Evolutionary conservation across 2,888 invertebrate genomes (phyloP), one percentile per base, ranked within the genome.

Genomic region (Trissoscelio sp.): DNA sequence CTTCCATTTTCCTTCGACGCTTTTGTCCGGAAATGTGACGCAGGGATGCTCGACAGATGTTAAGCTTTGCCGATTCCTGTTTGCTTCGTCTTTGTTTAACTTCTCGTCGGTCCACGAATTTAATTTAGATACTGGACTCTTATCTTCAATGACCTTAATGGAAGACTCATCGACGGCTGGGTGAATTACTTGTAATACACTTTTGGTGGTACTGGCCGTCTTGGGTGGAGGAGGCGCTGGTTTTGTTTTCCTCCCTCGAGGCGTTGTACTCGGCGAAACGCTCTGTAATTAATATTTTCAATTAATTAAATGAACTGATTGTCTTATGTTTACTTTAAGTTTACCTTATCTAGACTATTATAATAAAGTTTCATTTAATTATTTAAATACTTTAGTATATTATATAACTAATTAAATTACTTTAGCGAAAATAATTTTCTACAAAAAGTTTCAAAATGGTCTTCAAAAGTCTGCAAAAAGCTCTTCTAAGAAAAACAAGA

Each of bases 1-100:
- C 81, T 95, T 95, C 93, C 95, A 95, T 88, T 94, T 94, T 14
- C 95, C 95, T 79, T 93, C 93, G 11, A 93, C 92, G 79, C 94
- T 95, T 89, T 95, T 95, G 85, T 94, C 93, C 3, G 92, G 89
- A 2, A 90, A 86, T 84, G 83, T 12, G 12, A 85, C 86, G 42
- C 82, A 69, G 28, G 82, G 75, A 14, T 79, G 79, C 11, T 83
- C 72, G n/a, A 58, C n/a, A 28, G 60, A 34, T 5, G 62, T 73
- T 64, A 73, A 5, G 87, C 92, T 92, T 86, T 92, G 92, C 39
- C 93, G 91, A 84, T 93, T 93, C 84, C 94, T 92, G 85, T 94
- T 94, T 44, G 92, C 91, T 77, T 94, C 93, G 87, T 94, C 94
- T 85, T 94, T 94, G 73, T 92, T 92, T 57, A 91, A 92, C 85